These are phyloP conservation scores for Neoniphon sammara DNA, from an alignment of 2,797 vertebrate species.

Conservation along the genomic window DNA sequence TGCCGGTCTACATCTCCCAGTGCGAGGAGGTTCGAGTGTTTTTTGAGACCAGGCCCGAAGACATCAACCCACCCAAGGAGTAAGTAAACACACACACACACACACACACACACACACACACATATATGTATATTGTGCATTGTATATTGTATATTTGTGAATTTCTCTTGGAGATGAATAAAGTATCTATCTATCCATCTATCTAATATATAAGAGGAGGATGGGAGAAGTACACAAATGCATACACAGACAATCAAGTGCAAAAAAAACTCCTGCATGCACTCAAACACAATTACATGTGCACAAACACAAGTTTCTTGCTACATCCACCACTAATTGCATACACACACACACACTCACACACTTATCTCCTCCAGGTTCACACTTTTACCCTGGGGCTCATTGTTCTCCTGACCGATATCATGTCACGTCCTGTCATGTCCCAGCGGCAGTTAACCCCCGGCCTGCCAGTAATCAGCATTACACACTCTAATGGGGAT, in stretches of 20 bases:
- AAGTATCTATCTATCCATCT: too few relatives aligned
- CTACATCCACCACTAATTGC: background rate
- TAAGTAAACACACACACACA: conserved; percentile 77
- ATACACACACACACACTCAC: background rate
- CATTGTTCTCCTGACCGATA: conserved; percentile 18
- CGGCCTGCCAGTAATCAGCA: conserved; percentile 44
- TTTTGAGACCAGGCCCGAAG: conserved; percentile 97
- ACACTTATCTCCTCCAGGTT: background rate
- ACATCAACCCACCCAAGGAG: conserved; percentile 96
- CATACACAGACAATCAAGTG: too few relatives aligned
- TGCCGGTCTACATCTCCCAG: conserved; percentile 97
- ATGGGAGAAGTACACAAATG: too few relatives aligned
- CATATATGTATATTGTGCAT: too few relatives aligned
- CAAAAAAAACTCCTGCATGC: background rate
- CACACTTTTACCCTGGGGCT: background rate
- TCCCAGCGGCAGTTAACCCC: conserved; percentile 37
- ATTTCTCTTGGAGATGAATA: too few relatives aligned
- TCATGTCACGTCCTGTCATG: conserved; percentile 41
- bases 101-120: conserved; percentile 9
- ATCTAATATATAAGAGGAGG: too few relatives aligned
- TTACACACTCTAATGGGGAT: conserved; percentile 60
- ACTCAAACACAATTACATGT: conserved; percentile 11
- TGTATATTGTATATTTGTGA: too few relatives aligned
- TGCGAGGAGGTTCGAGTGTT: conserved; percentile 97
- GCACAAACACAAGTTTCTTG: background rate